Percentiles rank a stretch among this genome's conserved stretches.
Evolutionary conservation across 2,113 vertebrate species (phyloP).

Genomic region (Anguilla japonica): DNA sequence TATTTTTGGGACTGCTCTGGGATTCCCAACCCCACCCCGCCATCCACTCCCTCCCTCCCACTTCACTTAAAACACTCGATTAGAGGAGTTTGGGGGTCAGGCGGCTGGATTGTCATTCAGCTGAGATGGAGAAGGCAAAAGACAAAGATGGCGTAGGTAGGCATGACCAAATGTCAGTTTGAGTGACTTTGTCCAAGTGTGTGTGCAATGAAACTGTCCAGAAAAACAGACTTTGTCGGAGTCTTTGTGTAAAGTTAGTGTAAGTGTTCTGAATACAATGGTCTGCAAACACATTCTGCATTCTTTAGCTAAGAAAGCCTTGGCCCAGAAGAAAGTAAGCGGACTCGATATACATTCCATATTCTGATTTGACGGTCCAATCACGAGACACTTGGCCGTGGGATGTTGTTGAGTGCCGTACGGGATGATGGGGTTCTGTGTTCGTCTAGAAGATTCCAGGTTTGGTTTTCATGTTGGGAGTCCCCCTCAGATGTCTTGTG

Average conservation of each 20-base stretch:
- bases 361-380: background rate
- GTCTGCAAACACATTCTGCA: background rate
- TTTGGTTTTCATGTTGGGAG: background rate
- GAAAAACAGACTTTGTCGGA: background rate
- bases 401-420: background rate
- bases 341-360: background rate
- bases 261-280: background rate
- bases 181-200: background rate
- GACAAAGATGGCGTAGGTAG: slow-evolving; percentile 48
- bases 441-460: background rate
- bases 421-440: background rate
- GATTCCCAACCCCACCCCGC: slow-evolving; percentile 17
- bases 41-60: background rate
- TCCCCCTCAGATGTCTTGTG: background rate
- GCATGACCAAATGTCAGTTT: background rate
- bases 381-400: background rate
- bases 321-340: no score
- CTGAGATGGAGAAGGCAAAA: slow-evolving; percentile 30
- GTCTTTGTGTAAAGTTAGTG: background rate
- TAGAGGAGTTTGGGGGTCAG: slow-evolving; percentile 6
- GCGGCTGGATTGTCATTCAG: background rate
- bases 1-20: slow-evolving; percentile 22
- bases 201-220: background rate
- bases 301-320: background rate
- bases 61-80: slow-evolving; percentile 27